These are phyloP conservation scores for Pachyuromys duprasi DNA, from an alignment of 2,797 vertebrate genomes.

Conservation along the genomic window DNA sequence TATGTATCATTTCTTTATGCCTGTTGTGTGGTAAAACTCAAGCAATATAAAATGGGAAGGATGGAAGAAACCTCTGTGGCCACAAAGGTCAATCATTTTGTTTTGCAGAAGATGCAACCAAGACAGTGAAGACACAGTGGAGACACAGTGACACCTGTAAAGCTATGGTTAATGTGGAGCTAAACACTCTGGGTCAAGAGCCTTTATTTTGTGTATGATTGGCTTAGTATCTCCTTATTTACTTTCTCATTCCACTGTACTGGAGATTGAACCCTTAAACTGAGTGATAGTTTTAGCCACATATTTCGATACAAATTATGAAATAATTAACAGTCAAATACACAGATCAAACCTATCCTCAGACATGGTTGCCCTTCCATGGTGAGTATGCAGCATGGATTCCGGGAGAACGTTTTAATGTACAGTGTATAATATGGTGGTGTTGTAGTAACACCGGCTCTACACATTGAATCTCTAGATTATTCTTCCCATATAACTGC, in stretches of 20 bases:
- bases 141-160: background rate
- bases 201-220: background rate
- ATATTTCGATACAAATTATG: background rate
- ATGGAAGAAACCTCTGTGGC: background rate
- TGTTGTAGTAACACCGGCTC: fast-evolving
- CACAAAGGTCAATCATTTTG: background rate
- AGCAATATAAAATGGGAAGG: background rate
- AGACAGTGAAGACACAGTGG: background rate
- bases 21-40: background rate
- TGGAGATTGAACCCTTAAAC: background rate
- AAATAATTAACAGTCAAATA: background rate
- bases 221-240: background rate
- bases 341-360: background rate
- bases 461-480: background rate
- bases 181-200: background rate
- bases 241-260: background rate
- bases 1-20: background rate
- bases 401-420: background rate
- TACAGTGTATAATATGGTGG: background rate
- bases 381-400: background rate
- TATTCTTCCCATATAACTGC: background rate
- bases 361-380: background rate
- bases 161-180: background rate
- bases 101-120: background rate
- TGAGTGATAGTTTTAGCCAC: background rate